Evolutionary conservation across 2,797 vertebrate genomes (phyloP), one percentile per base, ranked within the genome.

Genomic region (Urophycis tenuis): DNA sequence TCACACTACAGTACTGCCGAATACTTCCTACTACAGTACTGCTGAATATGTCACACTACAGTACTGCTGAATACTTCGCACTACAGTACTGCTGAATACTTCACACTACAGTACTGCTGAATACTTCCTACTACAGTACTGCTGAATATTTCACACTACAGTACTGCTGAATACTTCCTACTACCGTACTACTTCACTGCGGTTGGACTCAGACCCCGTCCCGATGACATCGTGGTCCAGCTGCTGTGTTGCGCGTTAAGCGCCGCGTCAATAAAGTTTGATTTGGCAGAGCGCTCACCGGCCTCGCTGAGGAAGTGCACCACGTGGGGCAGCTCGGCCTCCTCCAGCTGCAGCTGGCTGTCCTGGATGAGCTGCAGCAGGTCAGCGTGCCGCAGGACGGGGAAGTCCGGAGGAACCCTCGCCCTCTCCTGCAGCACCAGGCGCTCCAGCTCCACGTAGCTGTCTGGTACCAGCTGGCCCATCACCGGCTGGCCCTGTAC

Each of bases 401-500:
- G 97, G 88, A 99, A 99, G 88, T 96, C 96, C 2, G 85, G 3
- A 0, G 94, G 89, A 72, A 94, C 94, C 0, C 88, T 89, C 81
- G 84, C 88, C 74, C 95, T 94, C 89, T 97, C 95, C 71, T 87
- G 89, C 77, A 97, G 90, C 84, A 99, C 84, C 82, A 92, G 92
- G 75, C 93, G 95, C 90, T 99, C 95, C 81, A 99, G 92, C 88
- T 98, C 95, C 80, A 99, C 91, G 5, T 99, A 99, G 89, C 95
- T 96, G 86, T 98, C 96, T 49, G 98, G 98, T 83, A 99, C 94
- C 82, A 99, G 90, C 92, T 99, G 97, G 3, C 97, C 97, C 83
- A 99, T 95, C 67, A 99, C 96, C 2, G 93, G 94, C 79, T 98
- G 97, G 71, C 95, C 96, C 90, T 96, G 95, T 79, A 99, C 96